These are phyloP conservation scores for Phortica magna DNA, from an alignment of 2,888 invertebrate species.

Conservation along the genomic window DNA sequence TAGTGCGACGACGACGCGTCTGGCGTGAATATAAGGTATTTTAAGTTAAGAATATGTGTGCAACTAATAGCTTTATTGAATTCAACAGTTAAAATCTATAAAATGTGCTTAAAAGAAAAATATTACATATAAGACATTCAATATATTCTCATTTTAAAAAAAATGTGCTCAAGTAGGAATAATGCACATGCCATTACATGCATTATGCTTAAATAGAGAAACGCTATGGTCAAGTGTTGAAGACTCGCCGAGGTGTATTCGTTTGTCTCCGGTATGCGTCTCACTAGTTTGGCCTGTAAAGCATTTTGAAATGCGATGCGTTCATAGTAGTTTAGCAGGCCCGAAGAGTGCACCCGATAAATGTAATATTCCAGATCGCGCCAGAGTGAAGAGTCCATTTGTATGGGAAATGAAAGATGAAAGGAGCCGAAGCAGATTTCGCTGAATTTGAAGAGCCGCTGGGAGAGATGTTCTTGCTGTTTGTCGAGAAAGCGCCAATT, in stretches of 20 bases:
- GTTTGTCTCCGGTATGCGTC: slow-evolving; percentile 51
- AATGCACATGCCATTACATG: slow-evolving; percentile 46
- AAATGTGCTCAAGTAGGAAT: slow-evolving; percentile 45
- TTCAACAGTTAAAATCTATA: not conserved
- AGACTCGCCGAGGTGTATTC: slow-evolving; percentile 65
- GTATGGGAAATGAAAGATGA: slow-evolving; percentile 67
- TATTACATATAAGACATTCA: not conserved
- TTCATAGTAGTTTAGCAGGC: slow-evolving; percentile 62
- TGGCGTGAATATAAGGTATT: slow-evolving; percentile 19
- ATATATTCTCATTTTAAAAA: not conserved
- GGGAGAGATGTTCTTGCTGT: slow-evolving; percentile 61
- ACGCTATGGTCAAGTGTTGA: slow-evolving; percentile 63
- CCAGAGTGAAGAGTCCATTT: slow-evolving; percentile 68
- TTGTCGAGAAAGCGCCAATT: slow-evolving; percentile 65
- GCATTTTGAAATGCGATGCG: slow-evolving; percentile 61
- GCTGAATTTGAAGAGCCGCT: slow-evolving; percentile 62
- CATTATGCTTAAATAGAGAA: slow-evolving; percentile 52
- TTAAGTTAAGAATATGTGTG: not conserved
- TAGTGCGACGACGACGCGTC: slow-evolving; percentile 38
- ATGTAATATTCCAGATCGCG: slow-evolving; percentile 65
- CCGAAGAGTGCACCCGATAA: slow-evolving; percentile 65
- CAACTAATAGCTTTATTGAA: not conserved
- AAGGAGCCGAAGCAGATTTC: slow-evolving; percentile 72
- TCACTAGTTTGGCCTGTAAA: slow-evolving; percentile 56
- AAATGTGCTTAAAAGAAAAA: not conserved